These are phyloP conservation scores for Emydocephalus ijimae DNA, from an alignment of 2,113 vertebrate genomes.

Conservation along the genomic window DNA sequence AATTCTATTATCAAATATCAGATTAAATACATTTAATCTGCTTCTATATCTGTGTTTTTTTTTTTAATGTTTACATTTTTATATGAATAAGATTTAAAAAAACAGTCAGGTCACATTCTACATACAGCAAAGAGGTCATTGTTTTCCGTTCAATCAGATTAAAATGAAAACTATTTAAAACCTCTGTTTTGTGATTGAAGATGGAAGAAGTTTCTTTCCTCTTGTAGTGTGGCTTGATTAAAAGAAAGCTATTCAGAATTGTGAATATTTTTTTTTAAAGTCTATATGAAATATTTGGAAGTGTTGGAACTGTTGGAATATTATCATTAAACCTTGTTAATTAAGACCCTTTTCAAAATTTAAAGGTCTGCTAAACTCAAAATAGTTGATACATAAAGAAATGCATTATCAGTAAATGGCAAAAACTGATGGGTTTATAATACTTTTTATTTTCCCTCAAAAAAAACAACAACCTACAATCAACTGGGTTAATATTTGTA, in stretches of 20 bases:
- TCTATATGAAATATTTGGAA: slow-evolving; percentile 6
- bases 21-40: background rate
- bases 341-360: slow-evolving; percentile 2
- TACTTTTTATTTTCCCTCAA: background rate
- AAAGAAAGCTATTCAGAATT: background rate
- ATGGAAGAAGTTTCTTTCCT: background rate
- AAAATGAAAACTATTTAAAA: background rate
- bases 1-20: background rate
- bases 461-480: background rate
- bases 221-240: background rate
- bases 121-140: background rate
- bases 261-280: too few relatives aligned
- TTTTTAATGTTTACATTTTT: background rate
- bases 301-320: background rate
- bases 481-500: background rate
- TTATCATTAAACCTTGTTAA: slow-evolving; percentile 10
- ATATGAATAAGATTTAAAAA: background rate
- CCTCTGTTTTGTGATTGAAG: background rate
- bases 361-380: slow-evolving; percentile 15
- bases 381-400: slow-evolving; percentile 12
- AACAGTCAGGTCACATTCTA: background rate
- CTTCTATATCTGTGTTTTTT: background rate
- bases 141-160: background rate
- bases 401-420: background rate
- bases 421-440: background rate